Evolutionary conservation across 2,888 invertebrate species (phyloP).

Genomic region (Gastracanthus pulcherrimus): DNA sequence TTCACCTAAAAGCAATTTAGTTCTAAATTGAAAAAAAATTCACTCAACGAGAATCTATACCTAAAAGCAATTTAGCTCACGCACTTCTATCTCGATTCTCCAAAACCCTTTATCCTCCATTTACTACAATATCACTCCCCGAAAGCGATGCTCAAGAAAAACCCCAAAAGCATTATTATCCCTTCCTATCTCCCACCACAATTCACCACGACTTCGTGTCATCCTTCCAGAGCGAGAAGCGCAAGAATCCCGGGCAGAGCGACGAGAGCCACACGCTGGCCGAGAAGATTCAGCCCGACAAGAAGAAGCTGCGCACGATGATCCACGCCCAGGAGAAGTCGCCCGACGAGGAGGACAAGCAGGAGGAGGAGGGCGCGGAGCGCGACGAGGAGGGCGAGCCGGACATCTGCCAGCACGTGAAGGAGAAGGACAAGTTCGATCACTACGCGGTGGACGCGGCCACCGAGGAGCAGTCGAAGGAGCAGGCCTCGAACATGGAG

Average conservation of each 20-base stretch:
- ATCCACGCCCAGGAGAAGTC: constrained; percentile 79
- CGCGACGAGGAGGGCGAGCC: constrained; percentile 66
- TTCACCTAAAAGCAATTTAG: no score
- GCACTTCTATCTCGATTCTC: no score
- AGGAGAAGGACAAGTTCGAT: constrained; percentile 86
- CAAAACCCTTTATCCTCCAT: no score
- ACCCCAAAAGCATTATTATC: no score
- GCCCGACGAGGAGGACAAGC: constrained; percentile 77
- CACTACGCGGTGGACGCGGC: constrained; percentile 88
- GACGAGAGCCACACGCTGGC: constrained; percentile 87
- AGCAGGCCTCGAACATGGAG: constrained; percentile 83
- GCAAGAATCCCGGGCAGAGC: constrained; percentile 86
- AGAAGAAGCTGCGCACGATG: constrained; percentile 82
- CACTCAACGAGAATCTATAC: no score
- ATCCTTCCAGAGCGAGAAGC: constrained; percentile 76
- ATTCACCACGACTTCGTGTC: no score
- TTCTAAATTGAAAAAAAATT: no score
- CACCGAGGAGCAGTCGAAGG: constrained; percentile 89
- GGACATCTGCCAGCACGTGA: constrained; percentile 91
- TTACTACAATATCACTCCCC: no score
- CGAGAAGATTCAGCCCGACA: constrained; percentile 82
- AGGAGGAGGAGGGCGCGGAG: constrained; percentile 64
- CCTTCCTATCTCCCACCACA: no score
- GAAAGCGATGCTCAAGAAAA: no score
- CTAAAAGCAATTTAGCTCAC: no score